Conservation (phyloP, 2,888 invertebrate species). For the Cacoxenus indagator region DNA sequence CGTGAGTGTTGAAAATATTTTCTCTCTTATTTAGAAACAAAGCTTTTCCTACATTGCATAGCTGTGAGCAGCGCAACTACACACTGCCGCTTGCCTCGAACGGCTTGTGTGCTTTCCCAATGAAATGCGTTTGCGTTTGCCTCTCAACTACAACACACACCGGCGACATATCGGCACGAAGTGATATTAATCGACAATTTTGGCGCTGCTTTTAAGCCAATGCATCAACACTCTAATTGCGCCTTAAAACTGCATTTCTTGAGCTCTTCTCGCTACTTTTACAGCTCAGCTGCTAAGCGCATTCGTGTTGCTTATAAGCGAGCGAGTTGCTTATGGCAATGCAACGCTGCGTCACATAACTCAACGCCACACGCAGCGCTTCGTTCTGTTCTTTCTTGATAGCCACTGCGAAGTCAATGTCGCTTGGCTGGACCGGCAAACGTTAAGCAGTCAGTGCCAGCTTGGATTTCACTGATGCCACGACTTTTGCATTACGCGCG, state of each 20-base stretch:
- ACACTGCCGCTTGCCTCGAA: constrained; percentile 30
- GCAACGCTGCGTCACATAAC: constrained; percentile 64
- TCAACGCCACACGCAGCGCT: constrained; percentile 63
- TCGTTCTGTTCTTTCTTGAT: constrained; percentile 69
- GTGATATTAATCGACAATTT: constrained; percentile 65
- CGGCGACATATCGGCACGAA: constrained; percentile 56
- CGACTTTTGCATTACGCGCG: constrained; percentile 67
- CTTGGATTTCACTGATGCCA: constrained; percentile 71
- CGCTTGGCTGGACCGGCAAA: constrained; percentile 68
- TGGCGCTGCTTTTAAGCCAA: constrained; percentile 59
- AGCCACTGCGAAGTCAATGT: constrained; percentile 71
- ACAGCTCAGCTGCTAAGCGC: constrained; percentile 39
- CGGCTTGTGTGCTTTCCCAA: constrained; percentile 61
- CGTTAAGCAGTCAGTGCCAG: constrained; percentile 69
- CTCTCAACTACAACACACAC: constrained; percentile 57
- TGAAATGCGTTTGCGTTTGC: constrained; percentile 62
- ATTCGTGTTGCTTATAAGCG: constrained; percentile 26
- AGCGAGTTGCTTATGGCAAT: neutral
- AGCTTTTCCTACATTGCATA: constrained; percentile 28
- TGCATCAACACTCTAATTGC: neutral
- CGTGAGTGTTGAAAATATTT: constrained; percentile 41
- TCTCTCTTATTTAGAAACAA: neutral
- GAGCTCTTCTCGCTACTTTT: neutral
- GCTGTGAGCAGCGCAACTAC: constrained; percentile 49
- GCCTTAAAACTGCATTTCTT: too few relatives aligned